Conservation (phyloP, 2,113 vertebrate species). For the Madoqua kirkii region DNA sequence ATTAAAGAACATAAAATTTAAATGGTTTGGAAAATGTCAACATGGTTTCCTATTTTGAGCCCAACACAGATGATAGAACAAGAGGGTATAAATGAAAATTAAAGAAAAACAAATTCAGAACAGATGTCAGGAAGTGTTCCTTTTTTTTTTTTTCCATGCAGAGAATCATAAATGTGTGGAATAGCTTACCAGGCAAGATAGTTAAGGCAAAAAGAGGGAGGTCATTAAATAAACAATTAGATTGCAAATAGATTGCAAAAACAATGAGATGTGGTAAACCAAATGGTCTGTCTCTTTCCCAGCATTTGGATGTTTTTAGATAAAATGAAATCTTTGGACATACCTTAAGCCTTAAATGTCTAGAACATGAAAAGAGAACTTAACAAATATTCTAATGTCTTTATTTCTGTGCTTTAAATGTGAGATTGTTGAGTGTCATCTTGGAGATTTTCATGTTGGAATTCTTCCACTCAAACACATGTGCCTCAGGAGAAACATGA, state of each 20-base stretch:
- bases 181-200: slow-evolving; percentile 79
- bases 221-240: slow-evolving; percentile 78
- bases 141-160: slow-evolving; percentile 57
- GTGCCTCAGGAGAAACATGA: not conserved
- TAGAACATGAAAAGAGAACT: not conserved
- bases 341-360: not conserved
- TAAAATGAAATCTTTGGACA: slow-evolving; percentile 37
- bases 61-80: slow-evolving; percentile 83
- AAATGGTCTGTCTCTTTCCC: not conserved
- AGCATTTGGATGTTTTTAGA: not conserved
- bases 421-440: not conserved
- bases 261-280: slow-evolving; percentile 46
- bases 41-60: slow-evolving; percentile 84
- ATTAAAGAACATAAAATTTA: slow-evolving; percentile 85
- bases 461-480: not conserved
- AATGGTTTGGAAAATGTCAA: slow-evolving; percentile 83
- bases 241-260: slow-evolving; percentile 68
- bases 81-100: slow-evolving; percentile 86
- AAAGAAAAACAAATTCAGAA: slow-evolving; percentile 85
- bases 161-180: slow-evolving; percentile 79
- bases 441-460: not conserved
- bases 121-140: slow-evolving; percentile 83
- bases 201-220: slow-evolving; percentile 72
- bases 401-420: not conserved
- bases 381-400: not conserved